phyloP scores from a whole-genome alignment of 2,888 invertebrate species.

The Liposcelis brunnea region DNA sequence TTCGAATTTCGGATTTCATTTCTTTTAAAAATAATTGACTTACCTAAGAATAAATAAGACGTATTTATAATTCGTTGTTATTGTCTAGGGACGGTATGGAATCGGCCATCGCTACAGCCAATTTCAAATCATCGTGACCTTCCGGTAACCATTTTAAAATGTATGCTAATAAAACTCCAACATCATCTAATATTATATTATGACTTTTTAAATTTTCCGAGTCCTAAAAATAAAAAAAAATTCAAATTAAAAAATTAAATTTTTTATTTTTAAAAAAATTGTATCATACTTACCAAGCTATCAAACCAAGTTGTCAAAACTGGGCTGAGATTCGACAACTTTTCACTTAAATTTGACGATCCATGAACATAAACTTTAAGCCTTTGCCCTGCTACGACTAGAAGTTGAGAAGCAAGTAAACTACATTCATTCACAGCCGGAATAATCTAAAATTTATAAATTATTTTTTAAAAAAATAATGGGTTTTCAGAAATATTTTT shows the following conservation, averaged over 20 bases:
- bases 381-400: conserved; percentile 67
- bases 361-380: conserved; percentile 46
- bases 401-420: conserved; percentile 47
- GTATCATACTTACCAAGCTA: conserved; percentile 29
- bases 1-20: too few species aligned
- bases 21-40: too few species aligned
- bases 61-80: too few species aligned
- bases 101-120: conserved; percentile 20
- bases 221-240: conserved; percentile 10
- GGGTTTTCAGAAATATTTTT: too few species aligned
- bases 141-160: conserved; percentile 27
- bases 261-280: not conserved
- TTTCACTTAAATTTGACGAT: conserved; percentile 39
- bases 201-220: conserved; percentile 12
- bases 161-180: conserved; percentile 24
- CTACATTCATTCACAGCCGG: conserved; percentile 49
- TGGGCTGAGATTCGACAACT: conserved; percentile 61
- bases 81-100: conserved; percentile 3
- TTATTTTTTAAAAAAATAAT: not conserved
- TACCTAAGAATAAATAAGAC: too few species aligned
- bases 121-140: conserved; percentile 24
- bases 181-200: conserved; percentile 19
- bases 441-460: conserved; percentile 31
- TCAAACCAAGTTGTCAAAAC: conserved; percentile 60
- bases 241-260: conserved; percentile 9